Conservation (phyloP, 2,797 vertebrate genomes). For the Selene dorsalis region DNA sequence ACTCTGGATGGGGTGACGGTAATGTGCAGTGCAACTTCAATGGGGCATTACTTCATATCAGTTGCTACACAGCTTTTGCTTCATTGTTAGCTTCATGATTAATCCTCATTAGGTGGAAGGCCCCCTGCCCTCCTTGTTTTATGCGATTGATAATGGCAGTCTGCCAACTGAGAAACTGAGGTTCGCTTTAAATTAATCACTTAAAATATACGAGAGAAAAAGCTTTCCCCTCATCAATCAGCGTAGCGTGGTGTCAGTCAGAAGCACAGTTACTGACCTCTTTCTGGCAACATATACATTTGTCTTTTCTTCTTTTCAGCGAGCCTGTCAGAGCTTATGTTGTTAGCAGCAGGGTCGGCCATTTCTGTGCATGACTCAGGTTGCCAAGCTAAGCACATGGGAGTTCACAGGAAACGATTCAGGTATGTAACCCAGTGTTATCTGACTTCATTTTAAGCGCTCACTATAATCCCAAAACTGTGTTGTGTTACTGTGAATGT, state of each 20-base stretch:
- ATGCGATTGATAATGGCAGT: slow-evolving; percentile 17
- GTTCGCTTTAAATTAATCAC: slow-evolving; percentile 29
- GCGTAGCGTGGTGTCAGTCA: neutral
- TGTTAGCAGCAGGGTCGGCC: neutral
- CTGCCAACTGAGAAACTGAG: slow-evolving; percentile 21
- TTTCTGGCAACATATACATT: neutral
- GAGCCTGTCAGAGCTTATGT: neutral
- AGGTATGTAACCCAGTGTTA: slow-evolving; percentile 18
- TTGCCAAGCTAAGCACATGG: neutral
- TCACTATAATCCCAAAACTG: slow-evolving; percentile 16
- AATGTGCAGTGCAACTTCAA: slow-evolving; percentile 17
- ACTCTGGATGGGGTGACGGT: slow-evolving; percentile 21
- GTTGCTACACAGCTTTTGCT: slow-evolving; percentile 24
- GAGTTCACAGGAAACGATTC: slow-evolving; percentile 34
- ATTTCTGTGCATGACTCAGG: neutral
- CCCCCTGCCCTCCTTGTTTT: slow-evolving; percentile 20
- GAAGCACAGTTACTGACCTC: neutral
- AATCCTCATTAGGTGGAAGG: slow-evolving; percentile 51
- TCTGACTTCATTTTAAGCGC: slow-evolving; percentile 24
- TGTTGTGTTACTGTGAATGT: slow-evolving; percentile 6
- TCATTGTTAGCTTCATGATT: slow-evolving; percentile 39
- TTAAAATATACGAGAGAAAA: slow-evolving; percentile 7
- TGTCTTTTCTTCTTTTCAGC: neutral
- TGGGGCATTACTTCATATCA: slow-evolving; percentile 37
- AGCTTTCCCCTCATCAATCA: neutral